Evolutionary conservation across 2,888 invertebrate species (phyloP).

Genomic region (Plagiodera versicolora): DNA sequence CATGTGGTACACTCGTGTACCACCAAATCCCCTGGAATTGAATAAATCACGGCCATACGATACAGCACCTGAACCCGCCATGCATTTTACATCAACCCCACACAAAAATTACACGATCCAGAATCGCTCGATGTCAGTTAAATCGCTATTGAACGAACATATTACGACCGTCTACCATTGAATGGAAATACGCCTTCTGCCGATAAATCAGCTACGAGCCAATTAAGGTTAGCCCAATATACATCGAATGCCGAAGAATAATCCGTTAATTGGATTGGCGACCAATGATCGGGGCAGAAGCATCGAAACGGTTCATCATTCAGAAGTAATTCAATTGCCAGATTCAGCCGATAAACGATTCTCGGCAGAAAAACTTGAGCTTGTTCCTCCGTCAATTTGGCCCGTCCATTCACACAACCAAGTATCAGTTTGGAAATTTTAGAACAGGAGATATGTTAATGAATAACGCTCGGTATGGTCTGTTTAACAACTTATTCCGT

Average conservation of each 20-base stretch:
- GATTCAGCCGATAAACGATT: background rate
- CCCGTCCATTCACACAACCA: background rate
- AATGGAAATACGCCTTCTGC: conserved; percentile 11
- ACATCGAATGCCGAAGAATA: conserved; percentile 1
- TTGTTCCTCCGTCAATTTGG: background rate
- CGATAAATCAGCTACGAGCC: conserved; percentile 18
- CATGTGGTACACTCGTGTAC: too few species aligned
- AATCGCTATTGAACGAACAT: conserved; percentile 4
- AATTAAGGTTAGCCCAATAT: conserved; percentile 12
- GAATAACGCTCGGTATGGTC: too few species aligned
- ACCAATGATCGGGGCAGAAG: background rate
- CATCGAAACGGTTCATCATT: background rate
- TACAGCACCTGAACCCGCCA: too few species aligned
- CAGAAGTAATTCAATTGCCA: background rate
- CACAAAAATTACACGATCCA: conserved; percentile 1
- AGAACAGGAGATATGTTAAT: too few species aligned
- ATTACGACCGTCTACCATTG: background rate
- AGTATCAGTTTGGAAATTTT: too few species aligned
- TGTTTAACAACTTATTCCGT: too few species aligned
- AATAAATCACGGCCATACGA: background rate
- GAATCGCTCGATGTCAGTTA: background rate
- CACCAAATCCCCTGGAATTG: too few species aligned
- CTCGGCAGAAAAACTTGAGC: background rate
- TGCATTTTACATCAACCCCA: conserved; percentile 5
- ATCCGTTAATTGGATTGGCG: background rate